Percentiles rank a stretch among this genome's conserved stretches.
phyloP scores from a whole-genome alignment of 1,140 invertebrate species.

The Diachasmimorpha longicaudata region DNA sequence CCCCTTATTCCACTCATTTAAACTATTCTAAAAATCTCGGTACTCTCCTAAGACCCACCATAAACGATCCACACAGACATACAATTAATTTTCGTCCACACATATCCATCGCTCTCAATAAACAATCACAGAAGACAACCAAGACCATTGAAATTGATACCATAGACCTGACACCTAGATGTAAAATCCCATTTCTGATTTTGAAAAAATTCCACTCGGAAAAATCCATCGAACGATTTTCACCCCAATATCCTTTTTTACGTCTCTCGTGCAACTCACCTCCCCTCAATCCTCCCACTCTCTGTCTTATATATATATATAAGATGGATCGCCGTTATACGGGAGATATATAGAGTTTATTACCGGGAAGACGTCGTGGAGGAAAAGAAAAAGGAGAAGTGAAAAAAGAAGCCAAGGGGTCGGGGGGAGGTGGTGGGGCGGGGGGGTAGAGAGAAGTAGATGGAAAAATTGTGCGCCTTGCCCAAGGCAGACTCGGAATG shows the following conservation, averaged over 20 bases:
- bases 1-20: too few species aligned
- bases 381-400: constrained; percentile 28
- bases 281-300: neutral
- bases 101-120: too few species aligned
- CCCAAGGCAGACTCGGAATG: constrained; percentile 50
- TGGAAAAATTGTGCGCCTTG: constrained; percentile 31
- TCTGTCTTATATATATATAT: neutral
- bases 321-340: constrained; percentile 31
- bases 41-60: too few species aligned
- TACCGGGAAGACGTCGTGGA: constrained; percentile 31
- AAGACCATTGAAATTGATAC: neutral
- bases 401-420: constrained; percentile 21
- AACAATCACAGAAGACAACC: too few species aligned
- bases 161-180: neutral
- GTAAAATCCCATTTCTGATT: neutral
- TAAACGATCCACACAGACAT: too few species aligned
- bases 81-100: too few species aligned
- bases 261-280: neutral
- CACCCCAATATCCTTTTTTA: neutral
- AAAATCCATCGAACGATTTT: neutral
- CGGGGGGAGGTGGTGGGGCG: constrained; percentile 10
- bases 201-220: neutral
- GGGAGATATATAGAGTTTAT: constrained; percentile 34
- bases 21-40: too few species aligned
- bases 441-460: neutral